These are phyloP conservation scores for Tenthredo scrophulariae DNA, from an alignment of 2,888 invertebrate species.

Conservation along the genomic window DNA sequence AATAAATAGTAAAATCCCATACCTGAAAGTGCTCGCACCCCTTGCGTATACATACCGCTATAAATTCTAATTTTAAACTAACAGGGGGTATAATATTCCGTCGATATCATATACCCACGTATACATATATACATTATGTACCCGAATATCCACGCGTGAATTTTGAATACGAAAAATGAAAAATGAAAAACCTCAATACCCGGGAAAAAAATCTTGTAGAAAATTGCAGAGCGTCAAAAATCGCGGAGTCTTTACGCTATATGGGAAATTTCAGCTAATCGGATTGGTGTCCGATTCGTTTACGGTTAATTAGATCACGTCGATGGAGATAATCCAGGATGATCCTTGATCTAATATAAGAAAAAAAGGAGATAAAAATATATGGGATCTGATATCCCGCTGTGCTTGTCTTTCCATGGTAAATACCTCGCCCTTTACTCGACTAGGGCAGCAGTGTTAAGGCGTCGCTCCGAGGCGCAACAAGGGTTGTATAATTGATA, in stretches of 20 bases:
- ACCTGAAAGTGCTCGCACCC: background rate
- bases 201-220: background rate
- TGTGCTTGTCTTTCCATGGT: background rate
- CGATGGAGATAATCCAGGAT: constrained; percentile 41
- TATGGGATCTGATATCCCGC: constrained; percentile 14
- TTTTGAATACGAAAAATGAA: background rate
- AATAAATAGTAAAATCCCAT: background rate
- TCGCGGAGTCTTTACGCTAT: background rate
- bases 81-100: background rate
- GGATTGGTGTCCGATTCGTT: constrained; percentile 26
- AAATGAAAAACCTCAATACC: background rate
- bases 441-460: background rate
- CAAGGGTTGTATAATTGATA: background rate
- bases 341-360: constrained; percentile 34
- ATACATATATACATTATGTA: background rate
- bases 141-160: background rate
- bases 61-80: background rate
- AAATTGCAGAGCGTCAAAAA: background rate
- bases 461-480: background rate
- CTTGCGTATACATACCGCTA: background rate
- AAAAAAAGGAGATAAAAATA: background rate
- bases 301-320: constrained; percentile 33
- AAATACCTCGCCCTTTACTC: constrained; percentile 5
- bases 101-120: background rate
- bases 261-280: background rate